Evolutionary conservation across 2,113 vertebrate species (phyloP), one percentile per base, ranked within the genome.

Genomic region (Antennarius striatus): DNA sequence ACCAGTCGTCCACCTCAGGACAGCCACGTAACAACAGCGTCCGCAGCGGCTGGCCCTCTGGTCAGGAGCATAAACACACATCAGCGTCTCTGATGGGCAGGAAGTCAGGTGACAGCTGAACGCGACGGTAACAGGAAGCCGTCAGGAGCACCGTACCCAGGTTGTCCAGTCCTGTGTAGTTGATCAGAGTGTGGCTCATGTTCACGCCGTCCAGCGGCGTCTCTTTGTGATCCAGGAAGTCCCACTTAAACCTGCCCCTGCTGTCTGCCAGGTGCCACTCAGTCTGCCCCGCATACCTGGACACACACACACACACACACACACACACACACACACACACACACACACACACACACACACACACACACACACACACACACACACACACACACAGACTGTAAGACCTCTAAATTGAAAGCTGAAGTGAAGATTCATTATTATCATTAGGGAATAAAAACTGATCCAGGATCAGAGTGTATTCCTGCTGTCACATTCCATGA

Each of bases 1-100:
- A 93, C 96, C 96, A 98, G 89, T 96, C 93, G 0, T 96, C 94
- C 9, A 98, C 68, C 3, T 94, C 75, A 45, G 91, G 86, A 71
- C 96, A 98, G n/a, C 77, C 70, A 64, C 77, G 86, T 42, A 98
- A 68, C 0, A 73, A 90, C 51, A 98, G 86, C 12, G 82, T 85
- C 29, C 65, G 89, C 62, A 97, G 73, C 42, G 79, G 69, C 53
- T 93, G 91, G 7, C 16, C 62, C 58, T 75, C 92, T 92, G 68
- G 43, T 6, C 10, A 28, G 52, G 42, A 51, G 22, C 43, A 29
- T 28, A 64, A 10, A 56, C 70, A 56, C 16, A 60, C 13, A 36
- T 5, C 32, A 36, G 32, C 32, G 32, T 4, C 4, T 7, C 32
- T 36, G 32, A 36, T 36, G 22, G 22, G 2, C 22, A 36, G 32